Evolutionary conservation across 2,888 invertebrate species (phyloP), one percentile per base, ranked within the genome.

Genomic region (Dermolepida albohirtum): DNA sequence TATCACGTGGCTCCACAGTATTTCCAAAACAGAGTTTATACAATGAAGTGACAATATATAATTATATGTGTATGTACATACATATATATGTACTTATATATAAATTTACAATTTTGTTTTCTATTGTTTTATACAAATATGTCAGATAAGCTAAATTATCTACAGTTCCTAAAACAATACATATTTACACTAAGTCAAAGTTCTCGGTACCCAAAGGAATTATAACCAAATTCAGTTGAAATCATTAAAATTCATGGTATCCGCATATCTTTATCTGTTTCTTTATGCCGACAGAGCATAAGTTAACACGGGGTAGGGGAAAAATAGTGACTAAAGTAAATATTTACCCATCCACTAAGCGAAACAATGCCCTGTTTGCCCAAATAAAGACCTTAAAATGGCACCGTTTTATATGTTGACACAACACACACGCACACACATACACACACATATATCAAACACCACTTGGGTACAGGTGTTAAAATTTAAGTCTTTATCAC

Each of bases 341-440:
- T 66, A 66, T 66, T 66, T 59, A 41, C 49, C 50, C 59, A 57
- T 66, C 57, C 57, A 57, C 59, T 57, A 50, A 29, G 57, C 55
- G 66, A 66, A 66, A 66, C 66, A 66, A 66, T 66, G 40, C 49
- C 14, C 41, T 66, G 66, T 66, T 66, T 66, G 66, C 57, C 57
- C 14, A 50, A 41, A 62, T 50, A 66, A 57, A 66, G 57, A 59
- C 66, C 59, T 55, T 47, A 50, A 66, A 66, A 66, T 66, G 57
- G 66, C 66, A 66, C 57, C 66, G 39, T 41, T 11, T 44, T 11
- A 16, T 43, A 29, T 62, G 59, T 62, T 62, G 59, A 62, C 47
- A 62, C 59, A 6, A 34, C 6, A 34, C 34, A 34, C 34, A 34
- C 34, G 10, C 6, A 34, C 6, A 6, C 6, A 29, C 6, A 4